phyloP scores from a whole-genome alignment of 2,113 vertebrate species.

The Pteronura brasiliensis region DNA sequence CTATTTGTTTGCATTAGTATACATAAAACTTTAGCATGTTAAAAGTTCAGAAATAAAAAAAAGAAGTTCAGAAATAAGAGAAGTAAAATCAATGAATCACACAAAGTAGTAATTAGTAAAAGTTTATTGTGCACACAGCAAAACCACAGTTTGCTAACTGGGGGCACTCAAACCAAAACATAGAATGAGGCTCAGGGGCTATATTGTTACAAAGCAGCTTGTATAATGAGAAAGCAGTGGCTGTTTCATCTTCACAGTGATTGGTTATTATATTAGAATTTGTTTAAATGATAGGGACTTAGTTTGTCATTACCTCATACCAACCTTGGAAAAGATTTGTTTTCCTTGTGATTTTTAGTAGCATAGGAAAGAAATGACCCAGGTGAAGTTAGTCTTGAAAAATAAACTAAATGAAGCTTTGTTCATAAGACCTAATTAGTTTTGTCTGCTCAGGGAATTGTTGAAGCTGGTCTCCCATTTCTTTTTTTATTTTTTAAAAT shows the following conservation, averaged over 20 bases:
- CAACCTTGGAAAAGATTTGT: background rate
- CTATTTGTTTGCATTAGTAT: conserved; percentile 50
- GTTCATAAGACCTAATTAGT: background rate
- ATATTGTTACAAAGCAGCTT: background rate
- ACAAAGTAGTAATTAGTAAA: background rate
- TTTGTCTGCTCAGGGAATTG: background rate
- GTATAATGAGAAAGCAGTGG: background rate
- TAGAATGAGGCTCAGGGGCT: background rate
- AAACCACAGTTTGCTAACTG: background rate
- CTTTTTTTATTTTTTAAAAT: background rate
- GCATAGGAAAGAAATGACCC: background rate
- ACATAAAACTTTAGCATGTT: conserved; percentile 51
- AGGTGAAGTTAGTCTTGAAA: background rate
- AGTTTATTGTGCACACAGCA: background rate
- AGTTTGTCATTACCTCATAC: background rate
- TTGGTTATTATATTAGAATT: background rate
- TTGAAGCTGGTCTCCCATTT: background rate
- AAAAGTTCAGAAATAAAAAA: background rate
- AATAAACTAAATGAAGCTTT: background rate
- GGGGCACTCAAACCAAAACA: background rate
- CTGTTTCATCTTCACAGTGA: background rate
- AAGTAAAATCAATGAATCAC: background rate
- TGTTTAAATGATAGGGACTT: background rate
- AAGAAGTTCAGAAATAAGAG: background rate
- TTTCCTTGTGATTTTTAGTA: background rate